These are phyloP conservation scores for Eretmocerus hayati DNA, from an alignment of 2,888 invertebrate genomes.

Conservation along the genomic window DNA sequence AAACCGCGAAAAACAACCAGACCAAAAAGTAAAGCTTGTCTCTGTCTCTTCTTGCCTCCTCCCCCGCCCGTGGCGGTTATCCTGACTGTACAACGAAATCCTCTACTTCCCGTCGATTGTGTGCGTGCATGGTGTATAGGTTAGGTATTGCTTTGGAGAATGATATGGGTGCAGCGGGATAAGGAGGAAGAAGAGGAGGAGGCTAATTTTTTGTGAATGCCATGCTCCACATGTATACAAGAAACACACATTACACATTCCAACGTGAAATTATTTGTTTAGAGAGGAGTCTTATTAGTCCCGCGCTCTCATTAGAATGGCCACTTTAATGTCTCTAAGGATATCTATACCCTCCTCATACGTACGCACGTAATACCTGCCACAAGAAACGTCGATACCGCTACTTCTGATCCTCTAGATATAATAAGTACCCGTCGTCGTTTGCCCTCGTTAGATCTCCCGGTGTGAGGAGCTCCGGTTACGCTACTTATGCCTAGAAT, in stretches of 20 bases:
- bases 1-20: neutral
- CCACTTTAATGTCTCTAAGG: neutral
- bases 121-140: neutral
- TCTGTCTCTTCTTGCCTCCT: too few relatives aligned
- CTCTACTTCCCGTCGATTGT: slow-evolving; percentile 11
- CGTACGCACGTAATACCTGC: neutral
- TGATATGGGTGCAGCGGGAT: too few relatives aligned
- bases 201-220: too few relatives aligned
- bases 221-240: too few relatives aligned
- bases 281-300: slow-evolving; percentile 9
- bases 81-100: slow-evolving; percentile 2
- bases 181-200: too few relatives aligned
- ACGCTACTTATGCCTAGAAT: too few relatives aligned
- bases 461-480: too few relatives aligned
- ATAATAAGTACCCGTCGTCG: too few relatives aligned
- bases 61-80: neutral
- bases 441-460: too few relatives aligned
- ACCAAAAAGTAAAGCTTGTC: too few relatives aligned
- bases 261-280: too few relatives aligned
- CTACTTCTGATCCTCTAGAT: too few relatives aligned
- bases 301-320: slow-evolving; percentile 4
- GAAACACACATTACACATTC: neutral
- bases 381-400: neutral
- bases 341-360: neutral
- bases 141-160: neutral